phyloP scores from a whole-genome alignment of 2,888 invertebrate species.

The Mimachlamys varia region DNA sequence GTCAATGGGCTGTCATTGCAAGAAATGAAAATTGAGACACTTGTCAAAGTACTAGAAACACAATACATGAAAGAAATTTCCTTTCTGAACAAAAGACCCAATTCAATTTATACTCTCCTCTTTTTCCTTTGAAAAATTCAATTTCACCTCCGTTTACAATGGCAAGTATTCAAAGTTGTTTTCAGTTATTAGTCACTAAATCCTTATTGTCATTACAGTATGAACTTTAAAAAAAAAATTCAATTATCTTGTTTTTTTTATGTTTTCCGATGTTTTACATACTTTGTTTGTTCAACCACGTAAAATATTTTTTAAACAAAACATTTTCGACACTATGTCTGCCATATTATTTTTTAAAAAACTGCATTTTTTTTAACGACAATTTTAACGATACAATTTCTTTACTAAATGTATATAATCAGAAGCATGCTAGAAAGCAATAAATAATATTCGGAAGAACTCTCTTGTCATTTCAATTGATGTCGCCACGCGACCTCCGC shows the following conservation, averaged over 20 bases:
- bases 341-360: not conserved
- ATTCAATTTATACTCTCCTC: not conserved
- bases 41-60: not conserved
- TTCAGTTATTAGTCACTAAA: not conserved
- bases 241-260: not conserved
- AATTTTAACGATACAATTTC: not conserved
- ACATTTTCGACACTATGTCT: not conserved
- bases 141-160: not conserved
- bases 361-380: not conserved
- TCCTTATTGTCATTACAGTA: no score
- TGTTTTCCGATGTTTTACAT: not conserved
- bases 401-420: not conserved
- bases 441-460: not conserved
- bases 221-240: no score
- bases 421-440: not conserved
- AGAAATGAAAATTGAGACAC: not conserved
- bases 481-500: slow-evolving; percentile 13
- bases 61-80: not conserved
- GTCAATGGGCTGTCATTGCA: slow-evolving; percentile 20
- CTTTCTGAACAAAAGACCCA: not conserved
- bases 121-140: not conserved
- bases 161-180: not conserved
- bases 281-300: not conserved
- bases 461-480: not conserved
- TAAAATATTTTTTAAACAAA: slow-evolving; percentile 8